A percentile compares a stretch with the other conserved stretches of the same genome.
These are phyloP conservation scores for Lepus townsendii DNA, from an alignment of 2,797 vertebrate species.

Conservation along the genomic window DNA sequence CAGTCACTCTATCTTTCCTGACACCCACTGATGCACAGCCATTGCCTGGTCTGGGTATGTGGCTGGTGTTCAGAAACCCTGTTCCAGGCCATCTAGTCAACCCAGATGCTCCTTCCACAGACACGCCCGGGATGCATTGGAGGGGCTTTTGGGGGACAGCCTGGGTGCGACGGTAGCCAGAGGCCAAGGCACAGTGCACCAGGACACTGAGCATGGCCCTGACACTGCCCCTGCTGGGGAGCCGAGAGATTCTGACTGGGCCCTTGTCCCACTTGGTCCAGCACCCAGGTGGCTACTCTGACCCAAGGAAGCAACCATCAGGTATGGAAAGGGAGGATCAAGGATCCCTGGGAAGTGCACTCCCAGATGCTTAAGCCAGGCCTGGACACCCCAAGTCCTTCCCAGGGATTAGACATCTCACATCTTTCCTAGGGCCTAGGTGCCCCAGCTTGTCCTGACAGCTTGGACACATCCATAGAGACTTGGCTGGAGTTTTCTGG, in stretches of 20 bases:
- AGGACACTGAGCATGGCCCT: neutral
- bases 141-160: neutral
- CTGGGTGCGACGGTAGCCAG: neutral
- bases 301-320: no score
- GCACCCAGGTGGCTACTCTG: neutral
- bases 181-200: neutral
- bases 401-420: no score
- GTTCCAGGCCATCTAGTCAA: accelerated
- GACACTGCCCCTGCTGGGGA: neutral
- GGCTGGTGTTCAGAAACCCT: neutral
- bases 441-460: no score
- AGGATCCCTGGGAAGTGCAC: neutral
- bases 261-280: neutral
- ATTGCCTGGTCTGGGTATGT: neutral
- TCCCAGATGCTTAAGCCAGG: neutral
- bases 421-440: no score
- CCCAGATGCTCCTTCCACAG: neutral
- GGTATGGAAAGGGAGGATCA: no score
- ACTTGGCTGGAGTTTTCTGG: neutral
- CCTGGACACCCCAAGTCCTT: no score
- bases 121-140: no score
- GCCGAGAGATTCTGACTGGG: neutral
- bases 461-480: no score
- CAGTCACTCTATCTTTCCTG: no score
- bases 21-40: neutral